phyloP scores from a whole-genome alignment of 2,888 invertebrate genomes.

The Carabus problematicus region DNA sequence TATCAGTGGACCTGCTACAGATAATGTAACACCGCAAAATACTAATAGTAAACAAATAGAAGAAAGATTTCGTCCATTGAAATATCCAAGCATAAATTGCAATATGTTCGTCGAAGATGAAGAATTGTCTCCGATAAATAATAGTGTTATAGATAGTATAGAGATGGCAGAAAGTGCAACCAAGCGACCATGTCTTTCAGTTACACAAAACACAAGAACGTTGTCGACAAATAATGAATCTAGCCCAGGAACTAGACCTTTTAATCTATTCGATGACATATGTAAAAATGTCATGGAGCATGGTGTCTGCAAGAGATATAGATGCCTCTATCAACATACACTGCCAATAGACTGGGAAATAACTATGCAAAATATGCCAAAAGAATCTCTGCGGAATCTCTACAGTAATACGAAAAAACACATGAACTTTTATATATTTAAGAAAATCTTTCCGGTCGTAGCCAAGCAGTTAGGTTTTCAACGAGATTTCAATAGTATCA shows the following conservation, averaged over 20 bases:
- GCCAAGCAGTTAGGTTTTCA: conserved; percentile 19
- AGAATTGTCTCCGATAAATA: too few relatives aligned
- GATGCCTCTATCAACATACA: conserved; percentile 9
- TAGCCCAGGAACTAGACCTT: background rate
- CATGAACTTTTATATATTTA: conserved; percentile 13
- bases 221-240: too few relatives aligned
- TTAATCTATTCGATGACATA: background rate
- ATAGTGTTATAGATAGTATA: too few relatives aligned
- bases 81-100: too few relatives aligned
- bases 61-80: too few relatives aligned
- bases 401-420: conserved; percentile 15
- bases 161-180: too few relatives aligned
- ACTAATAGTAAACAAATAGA: too few relatives aligned
- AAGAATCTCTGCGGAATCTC: conserved; percentile 6
- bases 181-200: too few relatives aligned
- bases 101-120: too few relatives aligned
- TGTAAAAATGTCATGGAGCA: background rate
- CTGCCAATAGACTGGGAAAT: conserved; percentile 22
- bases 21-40: too few relatives aligned
- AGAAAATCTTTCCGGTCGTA: conserved; percentile 28
- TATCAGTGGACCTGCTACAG: too few relatives aligned
- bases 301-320: conserved; percentile 8
- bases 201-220: too few relatives aligned
- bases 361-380: background rate
- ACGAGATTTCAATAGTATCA: conserved; percentile 32